A percentile compares a stretch with the other conserved stretches of the same genome.
phyloP scores from a whole-genome alignment of 2,113 vertebrate genomes.

The Corythornis madagascariensis region DNA sequence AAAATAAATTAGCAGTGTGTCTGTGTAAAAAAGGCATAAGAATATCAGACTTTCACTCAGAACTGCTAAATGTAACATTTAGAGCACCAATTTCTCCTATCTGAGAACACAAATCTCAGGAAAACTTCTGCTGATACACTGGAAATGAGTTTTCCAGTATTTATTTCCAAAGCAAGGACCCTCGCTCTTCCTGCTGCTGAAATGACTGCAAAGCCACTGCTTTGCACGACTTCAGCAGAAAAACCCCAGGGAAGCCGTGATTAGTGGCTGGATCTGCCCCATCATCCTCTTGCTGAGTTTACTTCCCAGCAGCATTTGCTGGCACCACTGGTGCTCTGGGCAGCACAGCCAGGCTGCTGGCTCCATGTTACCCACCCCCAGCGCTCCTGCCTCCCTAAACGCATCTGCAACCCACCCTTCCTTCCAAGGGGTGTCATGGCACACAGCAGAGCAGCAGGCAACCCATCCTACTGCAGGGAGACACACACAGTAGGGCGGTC shows the following conservation, averaged over 20 bases:
- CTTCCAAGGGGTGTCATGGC: background rate
- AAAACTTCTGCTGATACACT: background rate
- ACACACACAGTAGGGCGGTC: background rate
- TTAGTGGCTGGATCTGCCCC: background rate
- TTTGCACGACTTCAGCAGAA: background rate
- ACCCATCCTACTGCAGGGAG: background rate
- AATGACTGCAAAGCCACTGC: background rate
- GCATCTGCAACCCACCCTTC: background rate
- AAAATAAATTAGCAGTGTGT: background rate
- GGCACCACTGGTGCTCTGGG: fast-evolving
- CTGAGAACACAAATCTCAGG: background rate
- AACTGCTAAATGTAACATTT: background rate
- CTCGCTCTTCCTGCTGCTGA: background rate
- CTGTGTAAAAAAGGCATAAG: background rate
- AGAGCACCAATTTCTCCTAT: background rate
- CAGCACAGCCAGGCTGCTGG: no score
- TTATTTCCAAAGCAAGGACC: background rate
- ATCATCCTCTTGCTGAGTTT: fast-evolving
- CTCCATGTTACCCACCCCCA: background rate
- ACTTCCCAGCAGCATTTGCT: background rate
- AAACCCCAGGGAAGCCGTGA: fast-evolving
- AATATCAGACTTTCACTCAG: background rate
- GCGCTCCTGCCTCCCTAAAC: fast-evolving
- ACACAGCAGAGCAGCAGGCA: background rate
- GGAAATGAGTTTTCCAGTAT: background rate